These are phyloP conservation scores for Drosophila villosipedis DNA, from an alignment of 2,888 invertebrate genomes.

Conservation along the genomic window DNA sequence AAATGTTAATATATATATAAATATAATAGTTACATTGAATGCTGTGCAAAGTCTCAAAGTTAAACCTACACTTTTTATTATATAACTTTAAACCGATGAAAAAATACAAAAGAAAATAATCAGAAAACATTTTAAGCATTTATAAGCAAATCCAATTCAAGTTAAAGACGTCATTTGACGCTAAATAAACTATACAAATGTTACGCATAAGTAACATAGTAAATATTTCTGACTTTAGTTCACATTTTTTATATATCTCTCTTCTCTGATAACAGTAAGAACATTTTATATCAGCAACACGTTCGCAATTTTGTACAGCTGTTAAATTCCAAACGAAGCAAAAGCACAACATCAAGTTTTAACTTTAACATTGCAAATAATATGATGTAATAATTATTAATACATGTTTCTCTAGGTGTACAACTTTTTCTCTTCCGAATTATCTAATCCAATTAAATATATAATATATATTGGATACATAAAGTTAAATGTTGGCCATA, in stretches of 20 bases:
- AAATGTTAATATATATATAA: conserved; percentile 49
- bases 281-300: not conserved
- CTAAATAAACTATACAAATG: conserved; percentile 13
- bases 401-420: conserved; percentile 22
- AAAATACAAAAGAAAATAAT: conserved; percentile 34
- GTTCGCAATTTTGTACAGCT: conserved; percentile 10
- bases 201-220: conserved; percentile 10
- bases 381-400: conserved; percentile 3
- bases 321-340: not conserved
- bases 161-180: conserved; percentile 21
- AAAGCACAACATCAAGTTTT: conserved; percentile 10
- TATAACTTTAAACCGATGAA: conserved; percentile 40
- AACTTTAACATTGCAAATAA: conserved; percentile 16
- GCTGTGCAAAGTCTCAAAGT: conserved; percentile 79
- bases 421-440: conserved; percentile 54
- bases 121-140: conserved; percentile 41
- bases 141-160: conserved; percentile 16
- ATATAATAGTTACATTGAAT: conserved; percentile 60
- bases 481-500: conserved; percentile 33
- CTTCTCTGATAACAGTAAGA: conserved; percentile 3
- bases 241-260: not conserved
- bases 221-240: conserved; percentile 6
- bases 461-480: conserved; percentile 28
- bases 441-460: conserved; percentile 43
- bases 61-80: conserved; percentile 72